Base-by-base conservation (phyloP, 2,113 vertebrate species). In the Paralichthys olivaceus region DNA sequence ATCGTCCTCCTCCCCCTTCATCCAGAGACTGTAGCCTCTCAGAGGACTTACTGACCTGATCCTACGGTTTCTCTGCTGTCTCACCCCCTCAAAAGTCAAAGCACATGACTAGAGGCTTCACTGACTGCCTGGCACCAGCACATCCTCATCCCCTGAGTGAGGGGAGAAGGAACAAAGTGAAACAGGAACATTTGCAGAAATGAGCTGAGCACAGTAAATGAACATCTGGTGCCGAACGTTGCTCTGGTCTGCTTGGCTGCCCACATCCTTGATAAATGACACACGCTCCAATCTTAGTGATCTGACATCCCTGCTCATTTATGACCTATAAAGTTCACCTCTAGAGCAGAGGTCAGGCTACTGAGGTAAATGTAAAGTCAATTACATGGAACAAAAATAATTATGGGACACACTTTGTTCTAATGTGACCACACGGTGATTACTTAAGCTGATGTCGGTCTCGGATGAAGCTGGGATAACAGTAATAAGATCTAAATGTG, bases 171-270 rank as follows among this genome's bases (percentile, higher is more conserved):
- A 57, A 20, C 53, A 69, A 49, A 69, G 37, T 51, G 59, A 73
- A 87, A 79, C 49, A 12, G 67, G 77, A 75, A 75, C 3, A 13
- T 72, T 69, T 81, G 69, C 75, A 78, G 53, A 67, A 88, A 72
- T 14, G 53, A 75, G 43, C 54, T 9, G 2, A 40, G 66, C 66
- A 47, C 60, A 29, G 61, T 69, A 28, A 84, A 75, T 19, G 53
- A 85, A 73, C 85, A 85, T 83, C 81, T 83, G 83, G 26, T 14
- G 59, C 9, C 37, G 62, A 58, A 13, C 2, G 45, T 45, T 12
- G 56, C 5, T 15, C 25, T n/a, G 63, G 22, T 69, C 64, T 63
- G 60, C 77, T 83, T 28, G 66, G 60, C 66, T 73, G 69, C 72
- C 17, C 65, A 19, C 57, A 58, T 78, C 23, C 60, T 54, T 60